Percentiles rank a stretch among this genome's conserved stretches.
Conservation (phyloP, 2,797 vertebrate genomes). For the Threskiornis aethiopicus region DNA sequence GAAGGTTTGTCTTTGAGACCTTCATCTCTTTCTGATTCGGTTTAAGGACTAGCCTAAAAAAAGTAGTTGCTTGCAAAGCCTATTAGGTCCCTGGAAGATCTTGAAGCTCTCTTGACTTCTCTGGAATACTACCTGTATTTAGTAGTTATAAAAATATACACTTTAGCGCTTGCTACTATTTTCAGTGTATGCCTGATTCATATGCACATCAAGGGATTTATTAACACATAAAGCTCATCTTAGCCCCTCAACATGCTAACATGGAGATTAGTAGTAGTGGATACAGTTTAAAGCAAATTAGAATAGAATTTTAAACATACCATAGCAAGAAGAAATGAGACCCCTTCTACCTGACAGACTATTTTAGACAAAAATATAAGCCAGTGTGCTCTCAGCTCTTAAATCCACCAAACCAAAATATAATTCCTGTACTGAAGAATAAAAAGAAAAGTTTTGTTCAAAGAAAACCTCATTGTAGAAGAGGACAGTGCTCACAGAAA, state of each 20-base stretch:
- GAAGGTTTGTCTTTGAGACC: not conserved
- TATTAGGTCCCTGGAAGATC: not conserved
- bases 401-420: not conserved
- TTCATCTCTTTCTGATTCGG: not conserved
- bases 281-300: not conserved
- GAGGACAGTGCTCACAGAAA: not conserved
- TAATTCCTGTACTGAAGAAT: not conserved
- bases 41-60: not conserved
- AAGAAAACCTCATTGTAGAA: not conserved
- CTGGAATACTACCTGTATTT: not conserved
- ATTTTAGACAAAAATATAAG: not conserved
- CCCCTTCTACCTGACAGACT: not conserved
- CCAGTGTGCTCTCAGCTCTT: not conserved
- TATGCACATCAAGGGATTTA: not conserved
- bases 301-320: not conserved
- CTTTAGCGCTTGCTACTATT: not conserved
- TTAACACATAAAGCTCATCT: not conserved
- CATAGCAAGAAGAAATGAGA: not conserved
- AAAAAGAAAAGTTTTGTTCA: not conserved
- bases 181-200: not conserved
- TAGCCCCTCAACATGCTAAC: not conserved
- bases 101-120: not conserved
- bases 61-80: not conserved
- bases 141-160: not conserved
- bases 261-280: not conserved